A percentile compares a stretch with the other conserved stretches of the same genome.
Evolutionary conservation across 2,888 invertebrate species (phyloP).

Genomic region (Cynaeus angustus): DNA sequence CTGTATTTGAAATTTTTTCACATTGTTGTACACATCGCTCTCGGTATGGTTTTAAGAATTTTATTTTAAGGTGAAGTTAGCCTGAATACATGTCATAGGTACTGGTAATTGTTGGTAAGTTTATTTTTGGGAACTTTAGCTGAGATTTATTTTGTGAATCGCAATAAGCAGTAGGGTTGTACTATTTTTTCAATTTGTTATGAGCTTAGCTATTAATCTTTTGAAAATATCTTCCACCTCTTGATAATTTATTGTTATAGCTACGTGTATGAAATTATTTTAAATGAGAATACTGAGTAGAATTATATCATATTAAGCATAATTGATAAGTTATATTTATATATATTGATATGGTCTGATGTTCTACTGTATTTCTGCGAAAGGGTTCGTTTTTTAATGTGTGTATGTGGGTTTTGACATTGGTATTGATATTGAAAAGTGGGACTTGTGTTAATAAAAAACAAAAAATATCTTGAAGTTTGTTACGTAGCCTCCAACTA

Average conservation of each 20-base stretch:
- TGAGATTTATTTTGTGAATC: neutral
- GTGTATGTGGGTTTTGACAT: slow-evolving; percentile 14
- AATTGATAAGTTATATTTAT: slow-evolving; percentile 1
- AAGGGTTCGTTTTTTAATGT: slow-evolving; percentile 24
- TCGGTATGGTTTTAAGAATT: slow-evolving; percentile 5
- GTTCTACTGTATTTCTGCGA: slow-evolving; percentile 4
- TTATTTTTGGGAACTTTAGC: neutral
- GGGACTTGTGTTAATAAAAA: slow-evolving; percentile 42
- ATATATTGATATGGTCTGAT: neutral
- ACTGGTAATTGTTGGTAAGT: neutral
- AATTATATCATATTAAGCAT: neutral
- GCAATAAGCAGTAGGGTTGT: neutral
- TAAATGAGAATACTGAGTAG: slow-evolving; percentile 10
- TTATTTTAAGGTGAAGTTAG: neutral
- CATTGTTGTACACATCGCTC: neutral
- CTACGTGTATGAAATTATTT: slow-evolving; percentile 6
- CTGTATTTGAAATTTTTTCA: slow-evolving; percentile 29
- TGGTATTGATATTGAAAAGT: slow-evolving; percentile 40
- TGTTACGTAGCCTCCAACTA: slow-evolving; percentile 7
- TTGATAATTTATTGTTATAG: neutral
- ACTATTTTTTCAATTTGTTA: neutral
- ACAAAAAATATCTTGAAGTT: neutral
- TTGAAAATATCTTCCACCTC: neutral
- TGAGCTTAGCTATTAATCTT: neutral
- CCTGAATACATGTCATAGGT: no score